Base-by-base conservation (phyloP, 2,888 invertebrate species). In the Neuroscelio doddi region DNA sequence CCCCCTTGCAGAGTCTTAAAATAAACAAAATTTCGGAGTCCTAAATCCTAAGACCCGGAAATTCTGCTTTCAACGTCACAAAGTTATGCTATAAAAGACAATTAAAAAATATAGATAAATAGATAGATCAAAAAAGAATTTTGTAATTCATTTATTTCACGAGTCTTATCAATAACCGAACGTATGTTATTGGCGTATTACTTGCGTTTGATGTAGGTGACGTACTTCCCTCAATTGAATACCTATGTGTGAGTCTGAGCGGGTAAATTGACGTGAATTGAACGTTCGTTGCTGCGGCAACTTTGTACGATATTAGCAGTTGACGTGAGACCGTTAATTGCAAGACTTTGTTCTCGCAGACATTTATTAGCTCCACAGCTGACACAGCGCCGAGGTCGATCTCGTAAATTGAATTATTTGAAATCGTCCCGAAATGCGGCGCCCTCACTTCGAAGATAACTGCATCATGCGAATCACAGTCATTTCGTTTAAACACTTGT, bases 311-410 rank as follows among this genome's bases (percentile, higher is more conserved):
- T 58, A 62, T 66, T 56, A 62, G 53, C 57, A 49, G 58, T 58
- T 62, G 62, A 62, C 53, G 57, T 17, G 41, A 39, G 41, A 67
- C 55, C 55, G 59, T 63, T 67, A 63, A 67, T 63, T 63, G 62
- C 53, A 47, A 38, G 57, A 56, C 65, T 52, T 61, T 51, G 53
- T 50, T 34, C 41, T 29, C 12, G 44, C n/a, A 21, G 57, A 46
- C 52, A 57, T 56, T 63, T 58, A 64, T 59, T 64, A 47, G 49
- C 53, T 34, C 49, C 49, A 50, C 42, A 49, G 49, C 46, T 63
- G 55, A 55, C 61, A 44, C 44, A 21, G 32, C 7, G 32, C 14
- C 38, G 26, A 27, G 45, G 16, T 45, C 45, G 32, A 45, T 45
- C 45, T 45, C 45, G 30, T 51, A 49, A 53, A 58, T 55, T 53